Evolutionary conservation across 2,113 vertebrate genomes (phyloP), one percentile per base, ranked within the genome.

Genomic region (Gambusia holbrooki): DNA sequence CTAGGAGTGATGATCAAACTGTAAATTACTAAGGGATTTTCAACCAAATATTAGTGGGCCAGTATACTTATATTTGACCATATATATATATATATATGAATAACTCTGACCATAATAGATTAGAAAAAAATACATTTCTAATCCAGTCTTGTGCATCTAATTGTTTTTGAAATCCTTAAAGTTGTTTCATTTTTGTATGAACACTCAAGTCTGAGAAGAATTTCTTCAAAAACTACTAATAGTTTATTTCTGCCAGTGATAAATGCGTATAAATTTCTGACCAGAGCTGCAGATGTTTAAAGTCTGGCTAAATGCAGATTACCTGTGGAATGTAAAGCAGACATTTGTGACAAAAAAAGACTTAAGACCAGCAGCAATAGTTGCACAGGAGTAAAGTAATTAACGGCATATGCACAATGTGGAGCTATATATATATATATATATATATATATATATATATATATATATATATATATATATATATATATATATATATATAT

Each of bases 331-430:
- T 64, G 81, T 71, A 45, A 30, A 54, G 29, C 27, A 48, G 19
- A 32, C n/a, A 17, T 75, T 79, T 79, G 35, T 66, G 60, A 71
- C 32, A 40, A 66, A 86, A 66, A 87, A 83, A 54, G 28, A 68
- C 2, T 17, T 28, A 77, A 30, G 68, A 65, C 80, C 61, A 80
- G 73, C 83, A 87, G 87, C 77, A 81, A 83, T 77, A 29, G 68
- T 66, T 72, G 54, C 32, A 65, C 28, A 5, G 22, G 73, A 77
- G 77, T 33, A 51, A 88, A 80, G 80, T 77, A 86, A 54, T 54
- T 25, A 54, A 25, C 22, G 0, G 17, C 17, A 22, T 54, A 1
- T 54, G 19, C 48, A 54, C 48, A 54, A 54, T 54, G 17, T 54
- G 48, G 48, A 22, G 19, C 17, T 54, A 2, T 27, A 1, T 27